Conservation (phyloP, 2,888 invertebrate genomes). For the Asteroscopus sphinx region DNA sequence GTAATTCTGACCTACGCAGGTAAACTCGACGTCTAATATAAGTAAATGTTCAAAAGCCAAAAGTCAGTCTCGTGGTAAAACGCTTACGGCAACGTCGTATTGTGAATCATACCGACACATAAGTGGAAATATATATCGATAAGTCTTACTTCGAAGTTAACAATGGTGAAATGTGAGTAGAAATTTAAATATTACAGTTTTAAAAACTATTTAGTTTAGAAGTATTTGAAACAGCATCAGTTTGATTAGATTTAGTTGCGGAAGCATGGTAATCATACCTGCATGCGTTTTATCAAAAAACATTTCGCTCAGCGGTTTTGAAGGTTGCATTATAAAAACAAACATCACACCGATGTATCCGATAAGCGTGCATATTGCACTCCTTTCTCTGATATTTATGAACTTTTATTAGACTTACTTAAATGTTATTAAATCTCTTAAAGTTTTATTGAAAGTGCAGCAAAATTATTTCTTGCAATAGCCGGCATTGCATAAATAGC, state of each 20-base stretch:
- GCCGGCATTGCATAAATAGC: background rate
- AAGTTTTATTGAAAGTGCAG: background rate
- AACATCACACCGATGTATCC: constrained; percentile 6
- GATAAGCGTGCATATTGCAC: background rate
- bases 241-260: background rate
- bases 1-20: constrained; percentile 12
- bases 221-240: background rate
- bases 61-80: constrained; percentile 46
- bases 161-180: constrained; percentile 65
- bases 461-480: background rate
- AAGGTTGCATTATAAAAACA: constrained; percentile 35
- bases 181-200: background rate
- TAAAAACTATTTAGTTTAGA: background rate
- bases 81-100: constrained; percentile 46
- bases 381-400: constrained; percentile 5
- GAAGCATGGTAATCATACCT: background rate
- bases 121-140: constrained; percentile 37
- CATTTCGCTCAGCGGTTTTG: constrained; percentile 22
- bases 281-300: background rate
- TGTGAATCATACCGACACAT: constrained; percentile 22
- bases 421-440: constrained; percentile 4
- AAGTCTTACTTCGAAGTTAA: constrained; percentile 16
- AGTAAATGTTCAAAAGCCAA: constrained; percentile 36
- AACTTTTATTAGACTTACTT: background rate
- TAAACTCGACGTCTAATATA: constrained; percentile 38